Evolutionary conservation across 2,888 invertebrate genomes (phyloP), one percentile per base, ranked within the genome.

Genomic region (Geotrupes spiniger): DNA sequence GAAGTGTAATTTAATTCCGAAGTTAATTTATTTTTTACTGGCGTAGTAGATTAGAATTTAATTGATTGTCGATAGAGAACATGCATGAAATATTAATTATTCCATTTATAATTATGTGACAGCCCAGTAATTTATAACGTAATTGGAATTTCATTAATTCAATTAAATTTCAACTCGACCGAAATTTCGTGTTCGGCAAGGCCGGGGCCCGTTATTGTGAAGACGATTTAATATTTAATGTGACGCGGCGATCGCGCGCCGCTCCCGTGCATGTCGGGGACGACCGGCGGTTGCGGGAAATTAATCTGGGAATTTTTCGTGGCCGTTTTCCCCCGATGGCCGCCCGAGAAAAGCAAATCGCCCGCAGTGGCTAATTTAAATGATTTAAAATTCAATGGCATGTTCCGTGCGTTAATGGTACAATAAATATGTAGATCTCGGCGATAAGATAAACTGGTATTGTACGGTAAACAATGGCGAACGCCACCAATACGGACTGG

Each of bases 351-450:
- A 62, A 63, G 61, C 62, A 63, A 61, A 63, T 61, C 52, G 60
- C 56, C 59, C 41, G 52, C 57, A 57, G 63, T 58, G 60, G 62
- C 65, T 65, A 66, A 70, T 69, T 69, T 68, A 63, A 69, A 69
- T 63, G 64, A 68, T 69, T 69, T 68, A 65, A 70, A 69, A 69
- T 70, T 69, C 68, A 68, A 68, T 67, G 59, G 65, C 66, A 68
- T 66, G 68, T 68, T 65, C 62, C 61, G 55, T 65, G 68, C 66
- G 66, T 68, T 70, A 68, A 69, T 70, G 65, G 67, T 62, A 64
- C 66, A 66, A 70, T 70, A 69, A 70, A 70, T 68, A 69, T 69
- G 69, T 68, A 69, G 70, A 70, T 70, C 63, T 54, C 46, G 51
- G 55, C 61, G 68, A 68, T 68, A 68, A 69, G 66, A 68, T 66